These are phyloP conservation scores for Fulica atra DNA, from an alignment of 2,113 vertebrate genomes.

Conservation along the genomic window DNA sequence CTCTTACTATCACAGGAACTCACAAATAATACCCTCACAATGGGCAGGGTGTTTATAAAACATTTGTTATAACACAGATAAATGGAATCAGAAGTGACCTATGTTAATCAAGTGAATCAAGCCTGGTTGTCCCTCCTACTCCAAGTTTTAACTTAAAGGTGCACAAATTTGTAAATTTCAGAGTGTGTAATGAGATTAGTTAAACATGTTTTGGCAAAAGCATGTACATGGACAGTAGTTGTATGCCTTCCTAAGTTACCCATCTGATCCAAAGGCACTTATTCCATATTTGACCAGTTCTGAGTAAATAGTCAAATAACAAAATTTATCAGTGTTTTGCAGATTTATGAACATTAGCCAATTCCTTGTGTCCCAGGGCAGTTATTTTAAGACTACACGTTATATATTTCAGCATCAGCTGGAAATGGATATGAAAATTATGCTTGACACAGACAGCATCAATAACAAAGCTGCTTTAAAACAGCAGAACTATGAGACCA, in stretches of 20 bases:
- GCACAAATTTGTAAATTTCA: neutral
- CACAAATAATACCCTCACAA: neutral
- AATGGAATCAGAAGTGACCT: neutral
- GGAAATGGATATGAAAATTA: conserved; percentile 73
- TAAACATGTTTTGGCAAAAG: neutral
- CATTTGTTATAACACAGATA: neutral
- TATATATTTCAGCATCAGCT: conserved; percentile 76
- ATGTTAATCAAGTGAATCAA: neutral
- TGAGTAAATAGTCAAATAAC: neutral
- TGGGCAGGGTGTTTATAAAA: neutral
- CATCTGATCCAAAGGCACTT: neutral
- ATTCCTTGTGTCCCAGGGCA: neutral
- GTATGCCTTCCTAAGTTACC: neutral
- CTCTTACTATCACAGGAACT: neutral
- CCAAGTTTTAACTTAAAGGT: neutral
- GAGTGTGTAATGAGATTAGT: neutral
- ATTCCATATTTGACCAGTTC: neutral
- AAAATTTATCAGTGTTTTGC: neutral
- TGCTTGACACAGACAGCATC: conserved; percentile 69
- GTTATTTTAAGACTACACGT: neutral
- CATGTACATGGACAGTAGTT: rapidly evolving
- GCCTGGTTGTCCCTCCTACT: neutral
- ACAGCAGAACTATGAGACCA: conserved; percentile 70
- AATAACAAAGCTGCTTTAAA: conserved; percentile 72
- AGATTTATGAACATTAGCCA: neutral